Base-by-base conservation (phyloP, 2,888 invertebrate species). In the Mimachlamys varia region DNA sequence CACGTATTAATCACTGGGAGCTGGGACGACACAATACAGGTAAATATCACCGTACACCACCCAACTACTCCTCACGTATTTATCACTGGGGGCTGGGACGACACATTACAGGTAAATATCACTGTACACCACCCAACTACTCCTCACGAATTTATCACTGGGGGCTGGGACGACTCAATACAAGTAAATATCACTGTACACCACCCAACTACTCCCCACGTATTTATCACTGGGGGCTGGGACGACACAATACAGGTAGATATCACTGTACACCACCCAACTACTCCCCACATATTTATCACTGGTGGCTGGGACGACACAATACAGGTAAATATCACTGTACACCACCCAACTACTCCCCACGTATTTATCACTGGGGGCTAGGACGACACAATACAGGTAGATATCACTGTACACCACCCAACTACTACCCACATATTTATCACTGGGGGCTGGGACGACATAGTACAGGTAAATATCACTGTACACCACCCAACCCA, bases 301-400 rank as follows among this genome's bases (percentile, higher is more conserved):
- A 95, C 96, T 12, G 97, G 97, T 7, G 97, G 97, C 19, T 97
- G 97, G 97, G 97, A 97, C 93, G 96, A 97, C 92, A 96, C 96
- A 10, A 95, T 97, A 19, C 96, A 96, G 95, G 96, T n/a, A n/a
- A n/a, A n/a, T n/a, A n/a, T n/a, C n/a, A n/a, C 96, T 10, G 95
- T 96, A 94, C 96, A 96, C 92, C 96, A 96, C 92, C 96, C 96
- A 7, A 94, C 93, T 62, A 94, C 95, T 58, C 95, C 94, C 13
- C 93, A 96, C 91, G 92, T 96, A 87, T 96, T 97, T 93, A 93
- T 97, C 55, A 95, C 96, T 12, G 97, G 97, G 10, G 97, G 97
- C 19, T 97, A 97, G 97, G 97, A 97, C 93, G 96, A 97, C 92
- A 96, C 96, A 10, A 95, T 97, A 19, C 96, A 96, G 95, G 96